Conservation (phyloP, 2,797 vertebrate genomes). For the Rhinoraja longicauda region DNA sequence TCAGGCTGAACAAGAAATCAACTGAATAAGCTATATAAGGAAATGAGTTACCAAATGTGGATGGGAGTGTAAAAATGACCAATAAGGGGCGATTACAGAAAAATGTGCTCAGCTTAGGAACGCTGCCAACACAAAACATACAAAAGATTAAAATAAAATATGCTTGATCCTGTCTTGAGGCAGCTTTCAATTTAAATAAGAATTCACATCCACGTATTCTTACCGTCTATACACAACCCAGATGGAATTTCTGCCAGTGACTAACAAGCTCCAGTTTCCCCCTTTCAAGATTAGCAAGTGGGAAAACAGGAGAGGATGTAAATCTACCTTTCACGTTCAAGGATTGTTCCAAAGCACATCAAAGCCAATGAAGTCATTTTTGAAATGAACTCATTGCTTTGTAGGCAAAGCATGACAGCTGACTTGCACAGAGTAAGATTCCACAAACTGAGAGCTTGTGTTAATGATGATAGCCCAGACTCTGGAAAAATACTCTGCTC, state of each 20-base stretch:
- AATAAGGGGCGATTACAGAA: conserved; percentile 17
- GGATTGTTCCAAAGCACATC: neutral
- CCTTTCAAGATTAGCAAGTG: neutral
- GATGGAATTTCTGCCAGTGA: neutral
- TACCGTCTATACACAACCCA: neutral
- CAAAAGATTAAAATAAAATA: conserved; percentile 20
- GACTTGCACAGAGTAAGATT: neutral
- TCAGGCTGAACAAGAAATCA: neutral
- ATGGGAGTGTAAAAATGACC: neutral
- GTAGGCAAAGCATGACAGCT: neutral
- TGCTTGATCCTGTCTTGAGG: neutral
- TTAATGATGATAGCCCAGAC: neutral
- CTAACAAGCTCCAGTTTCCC: neutral
- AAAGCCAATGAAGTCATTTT: neutral
- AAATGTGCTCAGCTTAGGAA: neutral
- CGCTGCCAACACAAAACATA: neutral
- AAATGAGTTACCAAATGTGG: conserved; percentile 12
- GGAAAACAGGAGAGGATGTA: neutral
- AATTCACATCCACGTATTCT: neutral
- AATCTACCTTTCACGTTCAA: neutral
- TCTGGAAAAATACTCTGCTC: neutral
- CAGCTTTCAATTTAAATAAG: neutral
- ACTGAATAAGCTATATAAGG: conserved; percentile 22
- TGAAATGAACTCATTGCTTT: neutral
- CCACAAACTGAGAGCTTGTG: neutral